These are phyloP conservation scores for Myotis myotis DNA, from an alignment of 2,797 vertebrate genomes.

Conservation along the genomic window DNA sequence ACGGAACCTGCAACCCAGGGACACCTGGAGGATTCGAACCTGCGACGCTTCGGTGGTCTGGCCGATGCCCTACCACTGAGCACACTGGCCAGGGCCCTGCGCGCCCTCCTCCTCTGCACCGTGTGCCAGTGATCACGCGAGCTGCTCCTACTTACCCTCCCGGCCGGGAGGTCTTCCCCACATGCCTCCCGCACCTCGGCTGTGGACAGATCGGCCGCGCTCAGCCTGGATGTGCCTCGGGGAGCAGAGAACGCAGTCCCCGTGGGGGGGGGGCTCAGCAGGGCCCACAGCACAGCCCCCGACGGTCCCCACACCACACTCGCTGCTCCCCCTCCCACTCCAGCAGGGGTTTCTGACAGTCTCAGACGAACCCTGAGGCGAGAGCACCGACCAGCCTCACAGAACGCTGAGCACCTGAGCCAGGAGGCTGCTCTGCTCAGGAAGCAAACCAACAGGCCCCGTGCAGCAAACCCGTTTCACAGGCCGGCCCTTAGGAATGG, in stretches of 20 bases:
- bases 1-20: no score
- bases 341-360: neutral
- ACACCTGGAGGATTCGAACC: no score
- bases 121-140: accelerated
- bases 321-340: accelerated
- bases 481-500: no score
- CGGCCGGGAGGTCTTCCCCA: no score
- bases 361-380: neutral
- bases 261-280: accelerated
- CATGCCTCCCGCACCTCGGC: neutral
- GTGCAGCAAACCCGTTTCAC: accelerated
- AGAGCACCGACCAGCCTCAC: neutral
- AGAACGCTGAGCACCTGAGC: accelerated
- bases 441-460: no score
- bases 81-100: no score
- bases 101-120: accelerated
- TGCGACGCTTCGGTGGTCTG: no score
- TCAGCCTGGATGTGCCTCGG: neutral
- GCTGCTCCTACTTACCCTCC: accelerated
- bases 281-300: no score
- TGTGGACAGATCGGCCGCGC: neutral
- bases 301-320: no score
- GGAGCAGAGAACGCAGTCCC: neutral
- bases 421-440: no score
- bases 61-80: no score